phyloP scores from a whole-genome alignment of 2,888 invertebrate species.

The Spodoptera picta region DNA sequence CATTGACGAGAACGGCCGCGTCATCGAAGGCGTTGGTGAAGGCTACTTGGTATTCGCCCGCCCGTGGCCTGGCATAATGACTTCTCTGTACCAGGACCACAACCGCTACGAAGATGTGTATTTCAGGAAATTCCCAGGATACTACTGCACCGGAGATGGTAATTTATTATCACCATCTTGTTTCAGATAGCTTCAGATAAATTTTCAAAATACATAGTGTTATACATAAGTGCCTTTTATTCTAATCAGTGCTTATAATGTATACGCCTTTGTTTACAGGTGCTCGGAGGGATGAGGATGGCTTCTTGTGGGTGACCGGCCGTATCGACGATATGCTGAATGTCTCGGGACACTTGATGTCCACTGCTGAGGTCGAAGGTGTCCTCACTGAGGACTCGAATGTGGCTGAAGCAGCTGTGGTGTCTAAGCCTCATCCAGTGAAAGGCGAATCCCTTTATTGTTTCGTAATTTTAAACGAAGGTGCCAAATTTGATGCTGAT shows the following conservation, averaged over 20 bases:
- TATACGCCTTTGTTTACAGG: constrained; percentile 86
- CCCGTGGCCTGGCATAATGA: constrained; percentile 99
- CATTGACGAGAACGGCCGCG: constrained; percentile 95
- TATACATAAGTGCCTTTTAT: not conserved
- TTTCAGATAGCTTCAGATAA: too few species aligned
- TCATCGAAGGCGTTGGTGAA: constrained; percentile 96
- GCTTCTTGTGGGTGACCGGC: constrained; percentile 98
- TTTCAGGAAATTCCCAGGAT: constrained; percentile 98
- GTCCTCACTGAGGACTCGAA: constrained; percentile 93
- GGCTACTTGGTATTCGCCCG: constrained; percentile 97
- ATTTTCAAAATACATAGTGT: too few species aligned
- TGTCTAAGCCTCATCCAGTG: constrained; percentile 97
- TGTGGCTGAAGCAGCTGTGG: constrained; percentile 98
- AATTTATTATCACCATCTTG: too few species aligned
- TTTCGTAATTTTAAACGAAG: constrained; percentile 97
- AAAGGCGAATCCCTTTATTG: constrained; percentile 99
- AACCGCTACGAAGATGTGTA: constrained; percentile 96
- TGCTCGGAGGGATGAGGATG: constrained; percentile 96
- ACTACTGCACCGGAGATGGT: constrained; percentile 99
- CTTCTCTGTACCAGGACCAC: constrained; percentile 97
- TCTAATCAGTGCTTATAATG: not conserved
- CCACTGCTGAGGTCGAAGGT: constrained; percentile 97
- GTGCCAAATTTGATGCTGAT: constrained; percentile 91
- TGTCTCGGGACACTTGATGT: constrained; percentile 99
- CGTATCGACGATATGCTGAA: constrained; percentile 99